Conservation (phyloP, 2,113 vertebrate genomes). For the Ceyx cyanopectus region DNA sequence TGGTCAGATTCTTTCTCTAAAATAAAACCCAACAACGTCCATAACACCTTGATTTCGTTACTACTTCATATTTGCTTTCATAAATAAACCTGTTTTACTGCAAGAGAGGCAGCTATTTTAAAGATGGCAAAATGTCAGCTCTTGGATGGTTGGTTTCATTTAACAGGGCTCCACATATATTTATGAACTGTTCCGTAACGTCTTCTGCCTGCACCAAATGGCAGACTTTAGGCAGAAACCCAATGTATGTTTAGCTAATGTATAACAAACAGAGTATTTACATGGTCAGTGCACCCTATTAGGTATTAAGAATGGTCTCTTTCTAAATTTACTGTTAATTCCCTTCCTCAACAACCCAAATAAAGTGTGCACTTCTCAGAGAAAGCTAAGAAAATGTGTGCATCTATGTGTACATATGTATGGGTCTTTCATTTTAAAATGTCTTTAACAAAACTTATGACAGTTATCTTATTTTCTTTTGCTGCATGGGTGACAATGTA, state of each 20-base stretch:
- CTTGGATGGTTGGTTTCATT: constrained; percentile 84
- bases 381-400: not conserved
- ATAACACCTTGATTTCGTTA: constrained; percentile 54
- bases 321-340: constrained; percentile 78
- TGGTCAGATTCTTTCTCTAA: constrained; percentile 50
- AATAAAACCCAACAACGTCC: not conserved
- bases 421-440: constrained; percentile 50
- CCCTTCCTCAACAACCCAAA: constrained; percentile 63
- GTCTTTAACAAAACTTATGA: constrained; percentile 73
- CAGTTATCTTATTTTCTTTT: constrained; percentile 68
- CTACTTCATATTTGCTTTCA: constrained; percentile 62
- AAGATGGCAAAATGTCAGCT: constrained; percentile 84
- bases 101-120: constrained; percentile 78
- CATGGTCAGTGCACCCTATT: constrained; percentile 77
- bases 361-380: constrained; percentile 44
- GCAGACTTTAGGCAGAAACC: constrained; percentile 84
- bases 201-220: constrained; percentile 83
- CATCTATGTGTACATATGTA: not conserved
- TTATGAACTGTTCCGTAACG: constrained; percentile 84
- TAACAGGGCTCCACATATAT: constrained; percentile 82
- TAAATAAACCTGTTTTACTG: constrained; percentile 77
- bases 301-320: constrained; percentile 77
- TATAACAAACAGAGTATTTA: constrained; percentile 87
- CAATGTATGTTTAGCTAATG: constrained; percentile 84
- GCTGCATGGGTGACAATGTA: constrained; percentile 43